These are phyloP conservation scores for Drosophila meridionalis DNA, from an alignment of 2,888 invertebrate genomes.

Conservation along the genomic window DNA sequence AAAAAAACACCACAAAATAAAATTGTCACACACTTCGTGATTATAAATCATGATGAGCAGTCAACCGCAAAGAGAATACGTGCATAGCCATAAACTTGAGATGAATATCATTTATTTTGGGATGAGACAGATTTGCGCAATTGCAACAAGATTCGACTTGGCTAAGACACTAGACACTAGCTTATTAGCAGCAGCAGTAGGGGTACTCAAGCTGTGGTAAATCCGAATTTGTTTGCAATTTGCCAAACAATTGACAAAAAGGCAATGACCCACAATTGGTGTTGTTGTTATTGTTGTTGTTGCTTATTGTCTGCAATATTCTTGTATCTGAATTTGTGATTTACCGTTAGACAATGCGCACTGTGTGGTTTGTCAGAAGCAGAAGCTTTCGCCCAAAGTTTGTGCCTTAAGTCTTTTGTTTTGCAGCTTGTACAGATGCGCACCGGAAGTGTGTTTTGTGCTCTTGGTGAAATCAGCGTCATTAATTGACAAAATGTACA, in stretches of 20 bases:
- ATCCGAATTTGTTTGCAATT: conserved; percentile 11
- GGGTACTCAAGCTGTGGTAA: conserved; percentile 19
- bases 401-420: conserved; percentile 61
- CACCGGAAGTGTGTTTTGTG: conserved; percentile 55
- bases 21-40: conserved; percentile 47
- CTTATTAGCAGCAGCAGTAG: conserved; percentile 1
- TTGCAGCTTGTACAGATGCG: conserved; percentile 35
- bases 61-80: conserved; percentile 20
- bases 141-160: neutral
- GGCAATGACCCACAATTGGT: conserved; percentile 64
- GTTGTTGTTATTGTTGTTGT: conserved; percentile 9
- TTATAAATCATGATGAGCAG: conserved; percentile 54
- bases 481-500: conserved; percentile 69
- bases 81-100: conserved; percentile 10
- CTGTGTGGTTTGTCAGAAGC: conserved; percentile 13
- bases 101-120: conserved; percentile 15
- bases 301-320: conserved; percentile 37
- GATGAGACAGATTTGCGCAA: conserved; percentile 12
- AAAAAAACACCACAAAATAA: neutral
- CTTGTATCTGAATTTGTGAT: conserved; percentile 35
- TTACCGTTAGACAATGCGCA: conserved; percentile 38
- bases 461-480: conserved; percentile 72
- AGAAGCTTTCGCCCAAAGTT: conserved; percentile 40
- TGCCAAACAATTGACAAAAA: conserved; percentile 41
- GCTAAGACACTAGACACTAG: neutral